Base-by-base conservation (phyloP, 2,888 invertebrate genomes). In the Neuroscelio doddi region DNA sequence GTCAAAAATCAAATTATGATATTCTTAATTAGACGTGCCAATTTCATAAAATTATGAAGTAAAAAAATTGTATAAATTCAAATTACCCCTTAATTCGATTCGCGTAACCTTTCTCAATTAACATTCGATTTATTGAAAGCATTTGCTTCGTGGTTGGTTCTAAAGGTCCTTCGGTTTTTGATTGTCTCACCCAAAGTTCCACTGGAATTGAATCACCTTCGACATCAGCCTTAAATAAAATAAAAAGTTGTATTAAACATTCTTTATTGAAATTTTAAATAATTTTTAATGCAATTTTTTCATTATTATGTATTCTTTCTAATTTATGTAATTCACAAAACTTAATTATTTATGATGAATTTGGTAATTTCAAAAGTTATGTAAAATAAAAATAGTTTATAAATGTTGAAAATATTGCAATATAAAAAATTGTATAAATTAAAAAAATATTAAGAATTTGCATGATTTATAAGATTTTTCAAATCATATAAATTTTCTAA, bases 101-200 rank as follows among this genome's bases (percentile, higher is more conserved):
- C 1, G 89, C 91, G 24, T 91, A 83, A 0, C 94, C 94, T 63
- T 88, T 85, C 4, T 90, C 88, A 1, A 92, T 86, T 12, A 95
- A 86, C 64, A 86, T 85, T 39, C 88, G 86, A 76, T 92, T 92
- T 1, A 95, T 85, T 41, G 90, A 92, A 15, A 88, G 87, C 85
- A 89, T 91, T 64, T 90, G 89, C 0, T 88, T 86, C 36, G 78
- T 85, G 42, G 88, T 87, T 0, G 93, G 92, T 27, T 90, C 89
- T 27, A 93, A 84, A 0, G 94, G 90, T 7, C 89, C 90, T 0
- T 89, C 88, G 10, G 87, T 86, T 45, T 86, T 87, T 10, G 85
- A 86, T 76, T 88, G 87, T 71, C 88, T 89, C 39, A 89, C 89
- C 89, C 91, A 91, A 47, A 94, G 83, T 46, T 91, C 89, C 0